phyloP scores from a whole-genome alignment of 2,797 vertebrate species.

The Chelidonichthys spinosus region DNA sequence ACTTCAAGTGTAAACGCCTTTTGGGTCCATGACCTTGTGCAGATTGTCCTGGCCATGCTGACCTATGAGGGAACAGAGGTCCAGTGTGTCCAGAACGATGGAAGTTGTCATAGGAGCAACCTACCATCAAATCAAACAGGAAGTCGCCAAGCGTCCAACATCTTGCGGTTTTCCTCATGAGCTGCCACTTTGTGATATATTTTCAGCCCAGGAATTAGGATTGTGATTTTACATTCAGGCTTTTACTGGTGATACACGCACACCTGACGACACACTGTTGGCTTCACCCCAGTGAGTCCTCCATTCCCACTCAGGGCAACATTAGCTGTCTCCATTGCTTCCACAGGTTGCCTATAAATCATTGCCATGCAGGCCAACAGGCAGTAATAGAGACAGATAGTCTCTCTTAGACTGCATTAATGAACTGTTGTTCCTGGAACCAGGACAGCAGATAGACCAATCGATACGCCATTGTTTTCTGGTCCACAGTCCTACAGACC shows the following conservation, averaged over 20 bases:
- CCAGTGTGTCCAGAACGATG: no score
- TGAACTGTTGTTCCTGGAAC: conserved; percentile 73
- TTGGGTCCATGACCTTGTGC: not conserved
- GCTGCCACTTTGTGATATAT: not conserved
- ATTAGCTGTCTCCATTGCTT: conserved; percentile 48
- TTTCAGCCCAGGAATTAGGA: not conserved
- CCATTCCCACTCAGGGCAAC: conserved; percentile 34
- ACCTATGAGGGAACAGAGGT: not conserved
- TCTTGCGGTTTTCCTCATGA: not conserved
- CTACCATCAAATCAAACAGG: not conserved
- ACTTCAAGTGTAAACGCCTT: not conserved
- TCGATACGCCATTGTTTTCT: conserved; percentile 66
- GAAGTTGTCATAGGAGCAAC: not conserved
- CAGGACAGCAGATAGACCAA: conserved; percentile 41
- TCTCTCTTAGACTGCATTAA: conserved; percentile 68
- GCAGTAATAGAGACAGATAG: conserved; percentile 75
- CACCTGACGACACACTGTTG: conserved; percentile 22
- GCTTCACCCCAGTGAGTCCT: conserved; percentile 29
- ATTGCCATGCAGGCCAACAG: conserved; percentile 55
- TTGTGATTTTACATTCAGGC: not conserved
- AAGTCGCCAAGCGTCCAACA: not conserved
- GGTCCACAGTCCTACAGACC: conserved; percentile 18
- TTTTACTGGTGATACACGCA: conserved; percentile 5
- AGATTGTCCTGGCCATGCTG: not conserved
- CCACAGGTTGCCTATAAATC: conserved; percentile 72